Conservation (phyloP, 2,113 vertebrate genomes). For the Nestor notabilis region DNA sequence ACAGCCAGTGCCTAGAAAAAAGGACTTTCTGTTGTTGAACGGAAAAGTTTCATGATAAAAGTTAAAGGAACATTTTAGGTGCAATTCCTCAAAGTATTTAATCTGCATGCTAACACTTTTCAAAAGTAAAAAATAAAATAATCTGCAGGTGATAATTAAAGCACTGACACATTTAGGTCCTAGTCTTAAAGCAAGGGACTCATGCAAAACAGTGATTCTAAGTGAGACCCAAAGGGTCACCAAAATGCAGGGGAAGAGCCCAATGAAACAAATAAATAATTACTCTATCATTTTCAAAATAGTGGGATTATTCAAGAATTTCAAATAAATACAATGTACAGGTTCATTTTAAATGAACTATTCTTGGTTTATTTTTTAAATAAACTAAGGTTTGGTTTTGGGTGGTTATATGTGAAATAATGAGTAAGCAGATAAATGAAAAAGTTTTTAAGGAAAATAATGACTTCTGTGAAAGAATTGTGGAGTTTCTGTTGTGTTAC, state of each 20-base stretch:
- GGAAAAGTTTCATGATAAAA: background rate
- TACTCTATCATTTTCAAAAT: background rate
- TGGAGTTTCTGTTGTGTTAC: background rate
- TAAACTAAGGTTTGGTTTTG: no score
- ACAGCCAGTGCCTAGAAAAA: background rate
- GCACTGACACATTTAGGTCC: rapidly evolving
- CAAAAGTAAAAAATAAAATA: background rate
- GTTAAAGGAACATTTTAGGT: background rate
- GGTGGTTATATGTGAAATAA: background rate
- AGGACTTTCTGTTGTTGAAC: background rate
- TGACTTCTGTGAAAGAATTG: background rate
- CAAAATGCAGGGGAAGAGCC: background rate
- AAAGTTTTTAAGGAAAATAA: background rate
- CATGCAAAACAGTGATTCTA: background rate
- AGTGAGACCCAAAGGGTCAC: background rate
- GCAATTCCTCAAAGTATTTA: background rate
- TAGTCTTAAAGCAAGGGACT: background rate
- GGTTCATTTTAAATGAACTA: background rate
- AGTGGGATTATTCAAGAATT: background rate
- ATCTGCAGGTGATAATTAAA: background rate
- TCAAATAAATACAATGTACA: background rate
- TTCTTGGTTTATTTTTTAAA: background rate
- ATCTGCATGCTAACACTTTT: background rate
- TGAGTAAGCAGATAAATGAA: background rate
- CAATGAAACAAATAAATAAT: background rate